phyloP scores from a whole-genome alignment of 2,113 vertebrate species.

The Phalacrocorax brasilianus region DNA sequence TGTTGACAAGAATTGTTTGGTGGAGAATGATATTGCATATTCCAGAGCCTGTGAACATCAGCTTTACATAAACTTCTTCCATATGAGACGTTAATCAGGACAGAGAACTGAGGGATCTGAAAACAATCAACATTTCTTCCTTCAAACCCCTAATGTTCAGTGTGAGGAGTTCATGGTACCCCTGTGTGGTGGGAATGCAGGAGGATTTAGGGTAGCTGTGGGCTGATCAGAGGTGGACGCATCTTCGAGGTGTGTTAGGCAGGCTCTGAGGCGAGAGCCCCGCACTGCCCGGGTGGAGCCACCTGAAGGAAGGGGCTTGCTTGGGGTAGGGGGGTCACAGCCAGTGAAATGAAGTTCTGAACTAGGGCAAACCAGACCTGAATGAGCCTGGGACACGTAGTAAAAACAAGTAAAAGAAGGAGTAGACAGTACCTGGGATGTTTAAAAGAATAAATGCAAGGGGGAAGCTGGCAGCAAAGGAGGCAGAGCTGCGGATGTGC shows the following conservation, averaged over 20 bases:
- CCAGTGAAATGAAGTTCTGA: background rate
- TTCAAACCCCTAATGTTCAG: background rate
- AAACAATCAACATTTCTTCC: constrained; percentile 28
- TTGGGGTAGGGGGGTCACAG: too few relatives aligned
- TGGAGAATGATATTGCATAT: constrained; percentile 20
- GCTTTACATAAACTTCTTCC: constrained; percentile 52
- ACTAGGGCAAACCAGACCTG: background rate
- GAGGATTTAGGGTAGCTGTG: background rate
- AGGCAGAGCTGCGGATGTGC: background rate
- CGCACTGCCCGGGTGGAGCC: accelerated
- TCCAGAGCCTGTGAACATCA: constrained; percentile 56
- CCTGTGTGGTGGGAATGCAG: background rate
- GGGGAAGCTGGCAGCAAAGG: background rate
- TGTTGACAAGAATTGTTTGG: constrained; percentile 55
- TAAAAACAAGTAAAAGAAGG: background rate
- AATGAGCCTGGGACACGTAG: background rate
- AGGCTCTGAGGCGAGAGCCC: background rate
- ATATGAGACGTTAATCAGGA: constrained; percentile 46
- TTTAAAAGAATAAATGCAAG: background rate
- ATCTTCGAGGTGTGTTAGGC: background rate
- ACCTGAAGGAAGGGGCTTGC: background rate
- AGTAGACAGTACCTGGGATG: background rate
- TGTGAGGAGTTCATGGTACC: background rate
- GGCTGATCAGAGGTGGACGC: background rate
- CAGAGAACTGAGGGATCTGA: constrained; percentile 19